These are phyloP conservation scores for Leucophenga maculata DNA, from an alignment of 2,888 invertebrate species.

Conservation along the genomic window DNA sequence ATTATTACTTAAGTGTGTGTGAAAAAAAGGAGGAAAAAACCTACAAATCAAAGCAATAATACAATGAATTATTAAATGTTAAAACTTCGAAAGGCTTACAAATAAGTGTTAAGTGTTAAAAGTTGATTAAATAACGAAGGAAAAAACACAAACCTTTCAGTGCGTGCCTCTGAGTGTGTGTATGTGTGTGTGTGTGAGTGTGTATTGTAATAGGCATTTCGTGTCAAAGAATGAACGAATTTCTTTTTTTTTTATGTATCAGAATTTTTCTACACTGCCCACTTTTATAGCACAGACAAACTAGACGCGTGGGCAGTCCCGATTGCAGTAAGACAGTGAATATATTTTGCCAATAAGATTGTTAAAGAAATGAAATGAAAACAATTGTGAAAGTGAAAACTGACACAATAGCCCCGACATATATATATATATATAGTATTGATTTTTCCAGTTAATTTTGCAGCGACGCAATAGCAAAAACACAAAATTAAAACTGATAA, in stretches of 20 bases:
- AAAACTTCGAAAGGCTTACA: not conserved
- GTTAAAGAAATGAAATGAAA: not conserved
- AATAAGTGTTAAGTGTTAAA: slow-evolving; percentile 11
- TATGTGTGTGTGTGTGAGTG: slow-evolving; percentile 32
- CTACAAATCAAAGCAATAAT: slow-evolving; percentile 25
- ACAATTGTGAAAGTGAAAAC: slow-evolving; percentile 26
- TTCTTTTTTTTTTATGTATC: slow-evolving; percentile 57
- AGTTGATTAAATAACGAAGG: slow-evolving; percentile 39
- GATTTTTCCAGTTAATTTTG: slow-evolving; percentile 57
- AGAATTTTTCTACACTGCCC: slow-evolving; percentile 46
- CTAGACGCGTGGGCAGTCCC: no score
- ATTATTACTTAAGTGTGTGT: slow-evolving; percentile 31
- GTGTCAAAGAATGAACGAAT: slow-evolving; percentile 49
- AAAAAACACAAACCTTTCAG: slow-evolving; percentile 36
- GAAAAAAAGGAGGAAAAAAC: slow-evolving; percentile 34
- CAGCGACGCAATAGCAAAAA: not conserved
- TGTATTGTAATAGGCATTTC: not conserved
- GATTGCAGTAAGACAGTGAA: slow-evolving; percentile 25
- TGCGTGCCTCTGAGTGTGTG: slow-evolving; percentile 42
- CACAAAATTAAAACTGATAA: not conserved
- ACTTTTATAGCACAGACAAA: no score
- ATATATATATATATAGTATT: slow-evolving; percentile 57
- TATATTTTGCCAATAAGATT: slow-evolving; percentile 25
- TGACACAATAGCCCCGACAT: slow-evolving; percentile 9
- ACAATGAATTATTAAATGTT: slow-evolving; percentile 31